These are phyloP conservation scores for Ciconia boyciana DNA, from an alignment of 2,113 vertebrate genomes.

Conservation along the genomic window DNA sequence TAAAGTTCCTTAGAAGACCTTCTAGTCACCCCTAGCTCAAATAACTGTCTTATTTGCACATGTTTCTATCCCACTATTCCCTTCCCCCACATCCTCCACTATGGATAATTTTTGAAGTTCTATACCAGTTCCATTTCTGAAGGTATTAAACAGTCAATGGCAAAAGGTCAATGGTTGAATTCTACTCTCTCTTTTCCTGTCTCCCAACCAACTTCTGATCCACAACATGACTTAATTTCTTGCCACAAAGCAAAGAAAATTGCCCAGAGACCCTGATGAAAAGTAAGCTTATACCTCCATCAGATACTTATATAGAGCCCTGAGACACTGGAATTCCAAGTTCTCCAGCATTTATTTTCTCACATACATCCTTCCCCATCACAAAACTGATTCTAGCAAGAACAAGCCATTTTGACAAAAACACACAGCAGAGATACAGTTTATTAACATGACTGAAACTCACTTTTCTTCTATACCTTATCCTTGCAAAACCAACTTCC, in stretches of 20 bases:
- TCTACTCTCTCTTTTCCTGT: not conserved
- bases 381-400: not conserved
- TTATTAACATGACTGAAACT: no score
- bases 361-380: not conserved
- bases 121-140: not conserved
- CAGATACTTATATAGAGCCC: not conserved
- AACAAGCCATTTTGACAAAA: not conserved
- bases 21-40: not conserved
- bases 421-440: not conserved
- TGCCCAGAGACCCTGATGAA: not conserved
- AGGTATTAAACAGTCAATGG: not conserved
- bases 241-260: not conserved
- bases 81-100: not conserved
- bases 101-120: not conserved
- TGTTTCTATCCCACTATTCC: not conserved
- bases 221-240: not conserved
- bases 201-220: not conserved
- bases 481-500: not conserved
- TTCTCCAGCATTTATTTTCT: slow-evolving; percentile 1
- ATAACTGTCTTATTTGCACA: not conserved
- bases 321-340: not conserved
- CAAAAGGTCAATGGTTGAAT: not conserved
- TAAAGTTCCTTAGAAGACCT: not conserved
- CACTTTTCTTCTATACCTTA: not conserved
- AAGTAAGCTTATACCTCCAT: not conserved